Conservation (phyloP, 2,888 invertebrate genomes). For the Helleia helle region DNA sequence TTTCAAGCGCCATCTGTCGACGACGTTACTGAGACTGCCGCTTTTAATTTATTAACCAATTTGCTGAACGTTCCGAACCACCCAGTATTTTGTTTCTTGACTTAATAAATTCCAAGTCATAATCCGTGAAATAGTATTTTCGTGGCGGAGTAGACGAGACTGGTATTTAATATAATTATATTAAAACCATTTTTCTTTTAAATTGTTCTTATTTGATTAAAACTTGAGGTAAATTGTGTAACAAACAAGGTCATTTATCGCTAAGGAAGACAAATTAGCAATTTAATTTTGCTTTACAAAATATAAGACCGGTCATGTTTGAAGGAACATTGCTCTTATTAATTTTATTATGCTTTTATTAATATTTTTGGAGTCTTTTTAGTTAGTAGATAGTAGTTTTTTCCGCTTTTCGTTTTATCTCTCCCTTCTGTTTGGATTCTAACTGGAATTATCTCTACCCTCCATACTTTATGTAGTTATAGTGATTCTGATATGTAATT, state of each 20-base stretch:
- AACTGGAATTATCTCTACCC: too few relatives aligned
- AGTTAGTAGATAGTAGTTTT: too few relatives aligned
- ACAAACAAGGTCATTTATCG: slow-evolving; percentile 7
- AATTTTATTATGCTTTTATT: too few relatives aligned
- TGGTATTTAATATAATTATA: slow-evolving; percentile 22
- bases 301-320: neutral
- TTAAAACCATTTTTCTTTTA: slow-evolving; percentile 20
- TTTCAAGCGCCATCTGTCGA: slow-evolving; percentile 68
- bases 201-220: slow-evolving; percentile 3
- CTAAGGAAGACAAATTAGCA: slow-evolving; percentile 5
- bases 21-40: slow-evolving; percentile 67
- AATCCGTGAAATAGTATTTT: slow-evolving; percentile 49
- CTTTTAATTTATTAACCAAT: slow-evolving; percentile 73
- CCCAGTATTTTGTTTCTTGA: slow-evolving; percentile 63
- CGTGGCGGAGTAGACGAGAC: slow-evolving; percentile 30
- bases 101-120: slow-evolving; percentile 63
- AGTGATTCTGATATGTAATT: too few relatives aligned
- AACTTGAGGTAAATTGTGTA: slow-evolving; percentile 5
- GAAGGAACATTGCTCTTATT: neutral
- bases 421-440: too few relatives aligned
- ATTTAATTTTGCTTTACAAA: slow-evolving; percentile 3
- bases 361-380: too few relatives aligned
- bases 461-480: too few relatives aligned
- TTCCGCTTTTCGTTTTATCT: too few relatives aligned
- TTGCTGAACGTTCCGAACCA: slow-evolving; percentile 61